Evolutionary conservation across 2,113 vertebrate species (phyloP).

Genomic region (Stegostoma tigrinum): DNA sequence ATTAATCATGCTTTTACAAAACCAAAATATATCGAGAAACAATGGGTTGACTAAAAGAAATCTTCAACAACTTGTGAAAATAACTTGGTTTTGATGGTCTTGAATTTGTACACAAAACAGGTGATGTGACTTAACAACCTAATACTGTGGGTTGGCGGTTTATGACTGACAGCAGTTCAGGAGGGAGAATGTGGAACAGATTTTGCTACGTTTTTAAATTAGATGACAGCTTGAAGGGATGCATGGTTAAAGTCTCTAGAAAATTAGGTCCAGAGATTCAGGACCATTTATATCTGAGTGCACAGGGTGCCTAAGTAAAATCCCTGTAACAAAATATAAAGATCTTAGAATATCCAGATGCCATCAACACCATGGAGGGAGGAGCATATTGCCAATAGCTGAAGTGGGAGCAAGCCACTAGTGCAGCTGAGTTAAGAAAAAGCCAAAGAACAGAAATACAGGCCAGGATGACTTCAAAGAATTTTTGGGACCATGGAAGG

Average conservation of each 20-base stretch:
- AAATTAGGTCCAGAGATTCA: background rate
- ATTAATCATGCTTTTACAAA: background rate
- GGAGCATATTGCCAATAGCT: background rate
- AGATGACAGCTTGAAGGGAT: too few species aligned
- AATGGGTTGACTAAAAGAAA: background rate
- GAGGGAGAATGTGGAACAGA: background rate
- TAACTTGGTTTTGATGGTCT: background rate
- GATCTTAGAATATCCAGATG: background rate
- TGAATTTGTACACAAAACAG: background rate
- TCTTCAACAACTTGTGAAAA: background rate
- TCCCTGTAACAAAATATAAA: background rate
- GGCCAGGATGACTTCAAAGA: background rate
- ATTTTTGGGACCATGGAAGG: background rate
- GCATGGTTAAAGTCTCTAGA: background rate
- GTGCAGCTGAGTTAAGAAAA: too few species aligned
- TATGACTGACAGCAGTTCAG: background rate
- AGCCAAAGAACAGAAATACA: too few species aligned
- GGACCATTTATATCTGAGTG: background rate
- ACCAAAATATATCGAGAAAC: background rate
- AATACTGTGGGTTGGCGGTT: background rate
- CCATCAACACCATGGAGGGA: background rate
- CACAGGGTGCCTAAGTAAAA: background rate
- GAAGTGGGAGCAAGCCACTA: too few species aligned
- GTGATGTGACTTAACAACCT: background rate
- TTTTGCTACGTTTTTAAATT: background rate